Evolutionary conservation across 2,113 vertebrate genomes (phyloP).

Genomic region (Setophaga petechia): DNA sequence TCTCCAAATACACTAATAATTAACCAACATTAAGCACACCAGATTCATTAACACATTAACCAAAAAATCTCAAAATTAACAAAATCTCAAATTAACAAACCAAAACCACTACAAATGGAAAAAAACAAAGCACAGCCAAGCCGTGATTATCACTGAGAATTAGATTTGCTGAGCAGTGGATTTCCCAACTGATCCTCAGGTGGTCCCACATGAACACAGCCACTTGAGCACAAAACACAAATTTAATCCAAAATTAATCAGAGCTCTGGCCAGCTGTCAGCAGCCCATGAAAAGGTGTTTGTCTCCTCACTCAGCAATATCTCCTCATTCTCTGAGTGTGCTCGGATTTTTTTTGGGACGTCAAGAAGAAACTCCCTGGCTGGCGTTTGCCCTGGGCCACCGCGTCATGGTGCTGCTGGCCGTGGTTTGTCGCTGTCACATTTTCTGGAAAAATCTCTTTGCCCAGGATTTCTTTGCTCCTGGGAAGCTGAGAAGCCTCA

Average conservation of each 20-base stretch:
- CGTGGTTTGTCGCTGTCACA: accelerated
- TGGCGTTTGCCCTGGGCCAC: accelerated
- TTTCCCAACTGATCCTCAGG: not conserved
- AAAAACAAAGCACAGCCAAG: not conserved
- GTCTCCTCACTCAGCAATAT: not conserved
- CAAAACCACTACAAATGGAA: not conserved
- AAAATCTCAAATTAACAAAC: not conserved
- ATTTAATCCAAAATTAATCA: not conserved
- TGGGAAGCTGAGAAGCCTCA: no score
- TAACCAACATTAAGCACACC: not conserved
- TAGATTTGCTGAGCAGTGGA: not conserved
- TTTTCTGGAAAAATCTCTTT: no score
- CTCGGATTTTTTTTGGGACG: not conserved
- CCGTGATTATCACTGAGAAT: not conserved
- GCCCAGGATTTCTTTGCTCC: no score
- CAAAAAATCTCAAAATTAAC: not conserved
- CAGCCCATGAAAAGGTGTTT: not conserved
- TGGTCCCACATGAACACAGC: not conserved
- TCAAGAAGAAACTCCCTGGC: not conserved
- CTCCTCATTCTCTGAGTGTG: accelerated
- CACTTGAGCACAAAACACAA: not conserved
- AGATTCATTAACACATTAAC: not conserved
- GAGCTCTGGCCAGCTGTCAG: not conserved
- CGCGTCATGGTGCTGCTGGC: no score
- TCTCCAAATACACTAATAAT: not conserved